Evolutionary conservation across 2,888 invertebrate species (phyloP), one percentile per base, ranked within the genome.

Genomic region (Hypolimnas misippus): DNA sequence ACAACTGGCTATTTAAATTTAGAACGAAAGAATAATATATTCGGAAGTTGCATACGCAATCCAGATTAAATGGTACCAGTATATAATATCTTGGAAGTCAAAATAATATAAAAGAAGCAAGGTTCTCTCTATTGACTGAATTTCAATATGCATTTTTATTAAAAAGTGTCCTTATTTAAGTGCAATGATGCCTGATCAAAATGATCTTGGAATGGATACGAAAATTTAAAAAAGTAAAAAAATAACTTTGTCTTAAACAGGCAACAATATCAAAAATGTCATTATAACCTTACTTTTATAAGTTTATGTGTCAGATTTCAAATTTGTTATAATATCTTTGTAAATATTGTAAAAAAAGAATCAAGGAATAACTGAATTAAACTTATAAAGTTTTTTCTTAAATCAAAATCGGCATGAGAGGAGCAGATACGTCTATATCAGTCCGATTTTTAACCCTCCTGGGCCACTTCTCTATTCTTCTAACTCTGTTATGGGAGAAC

Each of bases 371-470:
- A 21, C n/a, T 21, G 19, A 21, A 46, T 46, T 19, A 46, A 46
- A 46, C 19, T 46, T n/a, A 6, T 12, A 42, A 21, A 3, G 10
- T 1, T 21, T 46, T 21, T 21, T 4, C 19, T 5, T 5, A 21
- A 46, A 46, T 46, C 21, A 21, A 46, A 49, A 49, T 49, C 79
- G 89, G 84, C 67, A 92, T 92, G 92, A 85, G 87, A 87, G 87
- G 87, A 67, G 85, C 86, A 42, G 84, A 79, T 81, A 92, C 77
- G 49, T 76, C 95, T 62, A 93, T 95, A 70, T 95, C 96, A 68
- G 94, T 95, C 59, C 92, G 95, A 71, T 96, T 96, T 85, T 84
- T 96, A 69, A 93, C 94, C 65, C 89, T 96, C 55, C 86, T 95
- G 65, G 94, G 95, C 57, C 96, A 96, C 84, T 89, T 96, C 58